Evolutionary conservation across 2,113 vertebrate genomes (phyloP).

Genomic region (Mohoua ochrocephala): DNA sequence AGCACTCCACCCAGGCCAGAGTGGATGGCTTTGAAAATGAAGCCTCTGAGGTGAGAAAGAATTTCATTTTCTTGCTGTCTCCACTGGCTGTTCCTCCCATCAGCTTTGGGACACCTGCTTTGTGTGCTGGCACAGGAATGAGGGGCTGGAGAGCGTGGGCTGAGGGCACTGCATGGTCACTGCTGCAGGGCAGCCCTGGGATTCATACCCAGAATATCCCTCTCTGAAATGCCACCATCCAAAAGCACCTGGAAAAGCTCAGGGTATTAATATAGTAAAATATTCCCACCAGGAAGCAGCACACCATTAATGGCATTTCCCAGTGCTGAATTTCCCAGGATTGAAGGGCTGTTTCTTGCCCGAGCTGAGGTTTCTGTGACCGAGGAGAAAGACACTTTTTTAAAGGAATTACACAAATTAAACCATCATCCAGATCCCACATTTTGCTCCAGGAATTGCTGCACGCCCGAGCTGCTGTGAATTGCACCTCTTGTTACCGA

Average conservation of each 20-base stretch:
- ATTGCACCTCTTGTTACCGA: not conserved
- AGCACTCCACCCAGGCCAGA: slow-evolving; percentile 63
- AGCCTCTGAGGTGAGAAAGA: slow-evolving; percentile 70
- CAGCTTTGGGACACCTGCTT: not conserved
- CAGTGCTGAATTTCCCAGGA: not conserved
- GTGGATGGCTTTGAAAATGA: slow-evolving; percentile 71
- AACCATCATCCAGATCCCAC: not conserved
- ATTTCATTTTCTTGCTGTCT: not conserved
- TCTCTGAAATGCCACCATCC: not conserved
- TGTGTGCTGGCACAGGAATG: not conserved
- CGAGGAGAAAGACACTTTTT: not conserved
- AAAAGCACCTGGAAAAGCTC: not conserved
- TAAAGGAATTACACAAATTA: not conserved
- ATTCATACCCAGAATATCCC: not conserved
- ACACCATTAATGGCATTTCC: not conserved
- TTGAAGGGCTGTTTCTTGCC: not conserved
- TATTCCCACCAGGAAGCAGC: not conserved
- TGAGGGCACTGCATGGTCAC: not conserved
- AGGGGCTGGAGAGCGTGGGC: not conserved
- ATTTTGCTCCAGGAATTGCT: not conserved
- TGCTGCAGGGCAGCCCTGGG: not conserved
- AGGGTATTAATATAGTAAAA: not conserved
- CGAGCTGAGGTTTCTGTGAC: not conserved
- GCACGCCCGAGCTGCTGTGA: not conserved
- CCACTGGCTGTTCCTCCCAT: not conserved